Base-by-base conservation (phyloP, 2,888 invertebrate genomes). In the Holacanthella duospinosa region DNA sequence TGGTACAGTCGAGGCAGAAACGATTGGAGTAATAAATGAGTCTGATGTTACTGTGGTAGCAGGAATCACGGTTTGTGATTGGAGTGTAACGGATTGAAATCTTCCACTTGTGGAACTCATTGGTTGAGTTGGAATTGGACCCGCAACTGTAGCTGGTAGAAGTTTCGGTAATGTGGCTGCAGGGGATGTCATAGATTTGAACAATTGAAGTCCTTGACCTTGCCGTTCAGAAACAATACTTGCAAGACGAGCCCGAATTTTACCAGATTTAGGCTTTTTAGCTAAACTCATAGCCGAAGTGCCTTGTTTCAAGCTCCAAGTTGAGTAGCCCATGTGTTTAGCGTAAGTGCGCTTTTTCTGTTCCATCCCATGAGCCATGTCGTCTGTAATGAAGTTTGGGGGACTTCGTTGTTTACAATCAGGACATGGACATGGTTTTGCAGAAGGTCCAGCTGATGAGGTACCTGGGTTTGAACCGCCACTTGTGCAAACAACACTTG, bases 381-480 rank as follows among this genome's bases (percentile, higher is more conserved):
- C n/a, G n/a, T n/a, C n/a, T 9, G 36, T 36, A 9, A 16, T 6
- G 6, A 16, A 36, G 6, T 6, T 16, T 36, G 16, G 16, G 16
- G 9, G 16, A 16, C 36, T 36, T 36, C 36, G 25, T 19, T 60
- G 53, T 6, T 43, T 36, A 55, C 59, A 63, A 21, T 58, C 19
- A 0, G 55, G 25, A 44, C 63, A 63, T 9, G 63, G 63, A 29
- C 63, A 60, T 16, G 63, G 59, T 36, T 63, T 59, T 1, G 59
- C 55, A 24, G n/a, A n/a, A 9, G 24, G 12, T 16, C 16, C 36
- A 29, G 57, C n/a, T 29, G 57, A 27, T n/a, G n/a, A n/a, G n/a
- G n/a, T n/a, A n/a, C n/a, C n/a, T n/a, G n/a, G n/a, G 9, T 26
- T 25, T 4, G 55, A 21, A 4, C 6, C 4, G 2, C 25, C 21